Conservation (phyloP, 2,113 vertebrate species). For the Conger conger region DNA sequence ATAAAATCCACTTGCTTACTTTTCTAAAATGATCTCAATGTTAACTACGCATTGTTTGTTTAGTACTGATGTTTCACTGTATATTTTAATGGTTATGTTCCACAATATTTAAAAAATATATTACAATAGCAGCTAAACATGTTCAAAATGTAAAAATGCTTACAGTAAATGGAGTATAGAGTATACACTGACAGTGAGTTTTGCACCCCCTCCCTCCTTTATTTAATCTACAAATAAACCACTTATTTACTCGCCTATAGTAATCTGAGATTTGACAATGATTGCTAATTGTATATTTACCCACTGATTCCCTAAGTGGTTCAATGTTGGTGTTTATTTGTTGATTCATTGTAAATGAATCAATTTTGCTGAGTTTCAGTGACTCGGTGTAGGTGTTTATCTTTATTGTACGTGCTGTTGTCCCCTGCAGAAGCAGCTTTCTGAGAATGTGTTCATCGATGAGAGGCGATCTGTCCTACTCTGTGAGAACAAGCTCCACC, state of each 20-base stretch:
- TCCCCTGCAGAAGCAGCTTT: constrained; percentile 77
- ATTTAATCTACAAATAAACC: neutral
- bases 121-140: neutral
- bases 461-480: constrained; percentile 81
- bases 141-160: neutral
- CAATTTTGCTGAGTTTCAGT: too few species aligned
- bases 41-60: neutral
- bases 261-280: neutral
- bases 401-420: neutral
- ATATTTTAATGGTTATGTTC: neutral
- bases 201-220: neutral
- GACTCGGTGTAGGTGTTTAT: neutral
- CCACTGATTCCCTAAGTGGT: too few species aligned
- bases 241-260: neutral
- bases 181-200: neutral
- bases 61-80: neutral
- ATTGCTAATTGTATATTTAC: neutral
- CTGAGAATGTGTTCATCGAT: constrained; percentile 72
- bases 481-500: constrained; percentile 82
- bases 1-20: neutral
- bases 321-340: too few species aligned
- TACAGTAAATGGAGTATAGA: neutral
- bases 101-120: neutral
- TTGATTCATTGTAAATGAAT: too few species aligned
- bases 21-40: neutral